Conservation (phyloP, 64 coral and sea anemone genomes). For the Porites australiensis region DNA sequence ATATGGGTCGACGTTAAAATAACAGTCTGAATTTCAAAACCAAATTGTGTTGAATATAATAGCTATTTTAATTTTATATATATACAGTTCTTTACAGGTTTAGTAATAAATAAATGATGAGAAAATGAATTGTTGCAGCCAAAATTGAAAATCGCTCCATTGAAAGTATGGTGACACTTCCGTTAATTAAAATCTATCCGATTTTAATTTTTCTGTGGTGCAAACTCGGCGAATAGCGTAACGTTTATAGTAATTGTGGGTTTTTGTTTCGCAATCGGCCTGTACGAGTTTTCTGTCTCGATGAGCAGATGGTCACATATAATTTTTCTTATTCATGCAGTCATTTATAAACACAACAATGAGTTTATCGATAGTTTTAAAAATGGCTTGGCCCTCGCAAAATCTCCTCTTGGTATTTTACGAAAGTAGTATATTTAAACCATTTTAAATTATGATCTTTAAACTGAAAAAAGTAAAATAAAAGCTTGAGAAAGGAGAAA, state of each 20-base stretch:
- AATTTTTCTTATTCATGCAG: neutral
- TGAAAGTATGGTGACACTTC: neutral
- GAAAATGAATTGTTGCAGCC: neutral
- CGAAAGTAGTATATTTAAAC: too few species aligned
- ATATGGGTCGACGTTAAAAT: too few species aligned
- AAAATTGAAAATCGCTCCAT: neutral
- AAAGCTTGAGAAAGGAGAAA: too few species aligned
- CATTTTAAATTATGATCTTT: too few species aligned
- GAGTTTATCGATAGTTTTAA: too few species aligned
- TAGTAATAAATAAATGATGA: slow-evolving; percentile 14
- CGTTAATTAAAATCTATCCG: neutral
- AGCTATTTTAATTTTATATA: too few species aligned
- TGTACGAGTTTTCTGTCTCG: neutral
- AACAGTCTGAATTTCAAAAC: too few species aligned
- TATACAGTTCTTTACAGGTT: neutral
- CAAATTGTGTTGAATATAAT: too few species aligned
- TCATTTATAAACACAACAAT: too few species aligned
- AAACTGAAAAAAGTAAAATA: too few species aligned
- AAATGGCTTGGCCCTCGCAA: too few species aligned
- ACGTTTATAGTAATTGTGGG: neutral
- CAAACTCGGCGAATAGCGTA: neutral
- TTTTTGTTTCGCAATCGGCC: neutral
- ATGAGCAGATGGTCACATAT: slow-evolving; percentile 12
- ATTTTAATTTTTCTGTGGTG: neutral
- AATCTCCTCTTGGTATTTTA: too few species aligned